Evolutionary conservation across 2,797 vertebrate species (phyloP), one percentile per base, ranked within the genome.

Genomic region (Syndactyla subalaris): DNA sequence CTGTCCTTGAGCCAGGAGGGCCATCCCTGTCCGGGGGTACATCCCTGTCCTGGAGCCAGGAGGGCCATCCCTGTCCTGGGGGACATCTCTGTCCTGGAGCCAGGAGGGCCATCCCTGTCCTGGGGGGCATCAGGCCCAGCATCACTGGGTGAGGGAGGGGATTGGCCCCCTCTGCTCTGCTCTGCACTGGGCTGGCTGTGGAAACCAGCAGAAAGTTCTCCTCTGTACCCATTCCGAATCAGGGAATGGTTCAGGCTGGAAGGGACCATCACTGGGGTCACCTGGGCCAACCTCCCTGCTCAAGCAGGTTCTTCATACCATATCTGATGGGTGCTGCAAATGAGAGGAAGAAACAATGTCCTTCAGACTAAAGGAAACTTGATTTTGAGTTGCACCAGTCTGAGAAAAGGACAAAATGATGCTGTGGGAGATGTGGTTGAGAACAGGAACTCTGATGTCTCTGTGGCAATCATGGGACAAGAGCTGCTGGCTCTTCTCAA

Each of bases 401-500:
- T 39, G 45, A 61, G 61, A 32, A 73, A 67, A 86, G 39, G 73
- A 51, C 45, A 54, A 27, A 68, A 48, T 13, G 66, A 30, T 22
- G 34, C 55, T 1, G 2, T 23, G 43, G 54, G 36, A 72, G 27
- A 27, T 6, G 12, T 15, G 49, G 52, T 10, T 34, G 80, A 54
- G 71, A 52, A 65, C 51, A 34, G 8, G 51, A 58, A 15, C 39
- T 48, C 57, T 71, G 45, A 30, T 58, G 30, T 59, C 20, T 39
- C 46, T 51, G 36, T 38, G 49, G 19, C 21, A 46, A 38, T 51
- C 14, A 1, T 0, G 5, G 0, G 2, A n/a, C 21, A 26, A 13
- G 45, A 78, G 32, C 38, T 65, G 48, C 29, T 73, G 80, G 41
- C 23, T 55, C 58, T 26, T 30, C 59, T 46, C 65, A 38, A 19